A percentile compares a stretch with the other conserved stretches of the same genome.
Evolutionary conservation across 2,888 invertebrate genomes (phyloP).

Genomic region (Myopa tessellatipennis): DNA sequence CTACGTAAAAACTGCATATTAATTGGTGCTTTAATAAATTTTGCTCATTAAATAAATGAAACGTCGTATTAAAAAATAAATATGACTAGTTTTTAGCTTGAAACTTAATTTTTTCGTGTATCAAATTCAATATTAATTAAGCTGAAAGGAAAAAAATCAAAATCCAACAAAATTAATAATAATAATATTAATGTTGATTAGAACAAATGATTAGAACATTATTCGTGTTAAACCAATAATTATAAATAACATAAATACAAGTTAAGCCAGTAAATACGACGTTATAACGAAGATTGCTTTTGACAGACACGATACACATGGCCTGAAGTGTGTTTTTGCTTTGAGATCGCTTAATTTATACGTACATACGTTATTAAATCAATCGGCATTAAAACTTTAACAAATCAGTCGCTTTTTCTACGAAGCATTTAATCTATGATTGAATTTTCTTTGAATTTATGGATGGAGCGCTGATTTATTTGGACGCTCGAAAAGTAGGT

Average conservation of each 20-base stretch:
- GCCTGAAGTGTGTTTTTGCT: neutral
- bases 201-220: neutral
- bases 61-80: no score
- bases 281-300: neutral
- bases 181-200: neutral
- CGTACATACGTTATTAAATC: conserved; percentile 54
- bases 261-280: no score
- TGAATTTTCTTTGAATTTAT: neutral
- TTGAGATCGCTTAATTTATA: conserved; percentile 58
- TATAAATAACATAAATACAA: no score
- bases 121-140: no score
- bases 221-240: no score
- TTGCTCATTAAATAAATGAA: no score
- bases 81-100: no score
- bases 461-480: neutral
- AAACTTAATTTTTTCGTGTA: no score
- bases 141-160: no score
- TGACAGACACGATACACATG: neutral
- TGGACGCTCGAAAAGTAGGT: neutral
- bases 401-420: conserved; percentile 53
- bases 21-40: no score
- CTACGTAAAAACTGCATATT: no score
- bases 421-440: neutral
- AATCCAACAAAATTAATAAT: neutral
- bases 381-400: conserved; percentile 58